phyloP scores from a whole-genome alignment of 2,888 invertebrate species.

The Amaurobius ferox region DNA sequence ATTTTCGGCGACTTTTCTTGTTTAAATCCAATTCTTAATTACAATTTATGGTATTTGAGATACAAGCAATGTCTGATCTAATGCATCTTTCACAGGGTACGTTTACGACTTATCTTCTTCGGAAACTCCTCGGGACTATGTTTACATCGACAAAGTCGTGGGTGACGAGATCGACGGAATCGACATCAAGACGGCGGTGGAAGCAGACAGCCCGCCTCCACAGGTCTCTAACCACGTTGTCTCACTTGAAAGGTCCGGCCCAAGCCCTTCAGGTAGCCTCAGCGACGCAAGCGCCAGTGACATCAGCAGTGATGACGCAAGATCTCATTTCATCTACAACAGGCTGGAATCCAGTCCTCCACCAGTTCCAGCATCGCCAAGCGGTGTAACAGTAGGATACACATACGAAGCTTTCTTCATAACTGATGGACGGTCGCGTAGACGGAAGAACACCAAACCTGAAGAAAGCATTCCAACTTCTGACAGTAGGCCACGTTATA shows the following conservation, averaged over 20 bases:
- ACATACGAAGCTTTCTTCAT: conserved; percentile 81
- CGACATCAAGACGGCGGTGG: conserved; percentile 41
- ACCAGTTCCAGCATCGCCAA: not conserved
- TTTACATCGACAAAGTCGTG: conserved; percentile 61
- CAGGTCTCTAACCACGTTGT: conserved; percentile 20
- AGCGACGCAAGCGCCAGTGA: conserved; percentile 51
- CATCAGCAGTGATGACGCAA: conserved; percentile 45
- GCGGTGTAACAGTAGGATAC: conserved; percentile 78
- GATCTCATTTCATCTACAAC: conserved; percentile 41
- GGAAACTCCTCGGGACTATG: conserved; percentile 51
- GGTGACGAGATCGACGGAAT: conserved; percentile 54
- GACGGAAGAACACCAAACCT: conserved; percentile 44
- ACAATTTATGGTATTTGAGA: too few relatives aligned
- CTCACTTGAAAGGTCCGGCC: conserved; percentile 54
- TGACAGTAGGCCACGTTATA: conserved; percentile 79
- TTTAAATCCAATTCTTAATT: too few relatives aligned
- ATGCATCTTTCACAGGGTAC: conserved; percentile 58
- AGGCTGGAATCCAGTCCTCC: not conserved
- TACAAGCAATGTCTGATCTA: too few relatives aligned
- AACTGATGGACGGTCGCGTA: conserved; percentile 82
- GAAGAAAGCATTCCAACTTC: not conserved
- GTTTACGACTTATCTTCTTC: conserved; percentile 64
- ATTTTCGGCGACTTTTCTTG: too few relatives aligned
- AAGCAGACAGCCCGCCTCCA: not conserved
- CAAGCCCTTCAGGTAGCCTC: conserved; percentile 62